These are phyloP conservation scores for Neelides sp. DNA, from an alignment of 1,140 invertebrate species.

Conservation along the genomic window DNA sequence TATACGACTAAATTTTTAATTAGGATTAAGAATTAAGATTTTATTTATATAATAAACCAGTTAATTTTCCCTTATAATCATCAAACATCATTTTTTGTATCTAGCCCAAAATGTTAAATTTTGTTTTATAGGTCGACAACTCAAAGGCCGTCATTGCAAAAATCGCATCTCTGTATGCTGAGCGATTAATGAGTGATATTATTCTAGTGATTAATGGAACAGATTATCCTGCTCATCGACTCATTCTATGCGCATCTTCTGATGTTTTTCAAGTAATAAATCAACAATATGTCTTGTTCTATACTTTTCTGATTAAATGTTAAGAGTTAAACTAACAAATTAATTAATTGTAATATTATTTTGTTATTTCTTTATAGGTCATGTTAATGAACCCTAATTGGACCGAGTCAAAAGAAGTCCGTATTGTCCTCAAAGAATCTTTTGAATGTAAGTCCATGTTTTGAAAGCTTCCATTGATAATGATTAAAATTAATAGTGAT, in stretches of 20 bases:
- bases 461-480: no score
- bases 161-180: slow-evolving; percentile 67
- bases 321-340: slow-evolving; percentile 6
- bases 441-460: no score
- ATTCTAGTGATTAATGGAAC: slow-evolving; percentile 62
- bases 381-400: slow-evolving; percentile 90
- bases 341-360: slow-evolving; percentile 8
- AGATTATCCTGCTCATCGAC: slow-evolving; percentile 72
- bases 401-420: slow-evolving; percentile 73
- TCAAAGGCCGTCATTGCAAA: slow-evolving; percentile 62
- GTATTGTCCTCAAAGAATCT: slow-evolving; percentile 71
- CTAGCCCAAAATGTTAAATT: no score
- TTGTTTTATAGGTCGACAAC: slow-evolving; percentile 56
- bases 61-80: not conserved
- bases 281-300: not conserved
- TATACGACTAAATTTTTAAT: not conserved
- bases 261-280: slow-evolving; percentile 76
- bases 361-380: slow-evolving; percentile 44
- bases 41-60: not conserved
- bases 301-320: slow-evolving; percentile 5
- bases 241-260: slow-evolving; percentile 85
- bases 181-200: slow-evolving; percentile 73
- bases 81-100: not conserved
- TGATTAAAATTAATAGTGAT: no score
- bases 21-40: not conserved